phyloP scores from a whole-genome alignment of 2,888 invertebrate species.

The Azorinus chamasolen region DNA sequence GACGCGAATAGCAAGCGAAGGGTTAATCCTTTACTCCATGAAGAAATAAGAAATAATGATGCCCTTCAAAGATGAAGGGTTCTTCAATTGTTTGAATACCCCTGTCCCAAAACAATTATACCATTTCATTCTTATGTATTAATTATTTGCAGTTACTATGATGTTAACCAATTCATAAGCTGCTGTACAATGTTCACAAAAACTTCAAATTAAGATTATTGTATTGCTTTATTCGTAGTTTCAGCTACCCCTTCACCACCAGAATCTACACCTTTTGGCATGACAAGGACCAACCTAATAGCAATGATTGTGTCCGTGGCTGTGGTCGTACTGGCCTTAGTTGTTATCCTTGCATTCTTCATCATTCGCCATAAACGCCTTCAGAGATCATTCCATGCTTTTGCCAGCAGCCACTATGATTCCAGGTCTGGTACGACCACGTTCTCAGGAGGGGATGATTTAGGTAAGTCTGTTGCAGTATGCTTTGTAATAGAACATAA shows the following conservation, averaged over 20 bases:
- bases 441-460: constrained; percentile 90
- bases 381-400: constrained; percentile 92
- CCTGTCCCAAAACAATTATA: too few species aligned
- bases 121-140: too few species aligned
- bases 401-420: constrained; percentile 95
- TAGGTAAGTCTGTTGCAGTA: constrained; percentile 80
- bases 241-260: background rate
- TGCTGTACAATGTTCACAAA: too few species aligned
- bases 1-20: too few species aligned
- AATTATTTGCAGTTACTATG: too few species aligned
- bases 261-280: background rate
- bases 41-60: too few species aligned
- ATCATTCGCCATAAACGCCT: constrained; percentile 91
- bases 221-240: too few species aligned
- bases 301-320: constrained; percentile 88
- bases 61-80: too few species aligned
- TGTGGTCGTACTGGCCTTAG: constrained; percentile 88
- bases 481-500: background rate
- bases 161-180: too few species aligned
- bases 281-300: constrained; percentile 78
- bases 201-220: too few species aligned
- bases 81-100: too few species aligned
- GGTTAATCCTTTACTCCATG: too few species aligned
- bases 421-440: constrained; percentile 95
- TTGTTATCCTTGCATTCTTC: constrained; percentile 89